Base-by-base conservation (phyloP, 2,888 invertebrate genomes). In the Rhingia rostrata region DNA sequence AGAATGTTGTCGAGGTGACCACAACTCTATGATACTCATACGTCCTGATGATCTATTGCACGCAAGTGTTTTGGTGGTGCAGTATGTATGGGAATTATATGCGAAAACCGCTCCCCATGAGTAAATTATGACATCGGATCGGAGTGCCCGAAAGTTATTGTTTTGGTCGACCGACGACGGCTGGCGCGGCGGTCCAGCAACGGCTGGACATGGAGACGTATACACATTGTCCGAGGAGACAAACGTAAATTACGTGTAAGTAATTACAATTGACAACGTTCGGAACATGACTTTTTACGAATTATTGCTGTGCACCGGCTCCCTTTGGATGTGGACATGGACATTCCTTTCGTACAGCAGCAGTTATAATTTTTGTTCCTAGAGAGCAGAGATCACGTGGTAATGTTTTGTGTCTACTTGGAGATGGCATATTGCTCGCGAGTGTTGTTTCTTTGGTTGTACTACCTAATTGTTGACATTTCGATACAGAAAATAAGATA, bases 221-320 rank as follows among this genome's bases (percentile, higher is more conserved):
- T 56, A 49, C 60, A 61, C 70, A 61, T 45, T 72, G 66, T 54
- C 78, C 7, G 22, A 53, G 9, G 39, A 60, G 67, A 61, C 56
- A 33, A 78, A 83, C 83, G 58, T 84, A 69, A 60, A 54, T 66
- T 74, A 69, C 74, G 79, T 84, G 83, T 79, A 79, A 84, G 69
- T 84, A 84, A 84, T 84, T 84, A 60, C 79, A 84, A 84, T 79
- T 84, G 79, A 84, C 83, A 83, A 64, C 79, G 53, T 63, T 79
- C 66, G 49, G 37, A 61, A 82, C 82, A 83, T 78, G 78, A 45
- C 6, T 83, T 83, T 77, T 77, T 72, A 51, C 72, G 66, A 67
- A 67, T 70, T 49, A 60, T 54, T 58, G 66, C 43, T 10, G 53
- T 35, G 39, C 54, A 33, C 45, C 41, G 66, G 47, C 35, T 72